These are phyloP conservation scores for Acleris emargana DNA, from an alignment of 2,888 invertebrate genomes.

Conservation along the genomic window DNA sequence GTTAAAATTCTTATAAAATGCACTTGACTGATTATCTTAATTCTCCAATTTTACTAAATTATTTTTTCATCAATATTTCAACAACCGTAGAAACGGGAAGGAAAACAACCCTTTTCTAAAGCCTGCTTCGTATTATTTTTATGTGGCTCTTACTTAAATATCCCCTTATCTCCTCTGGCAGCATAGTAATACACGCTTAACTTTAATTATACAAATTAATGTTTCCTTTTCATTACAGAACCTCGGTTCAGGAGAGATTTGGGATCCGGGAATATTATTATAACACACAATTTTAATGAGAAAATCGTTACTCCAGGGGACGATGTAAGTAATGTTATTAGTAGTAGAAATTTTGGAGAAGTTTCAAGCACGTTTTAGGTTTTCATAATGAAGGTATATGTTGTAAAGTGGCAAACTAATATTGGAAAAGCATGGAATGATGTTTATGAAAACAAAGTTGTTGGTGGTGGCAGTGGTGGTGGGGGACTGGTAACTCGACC, in stretches of 20 bases:
- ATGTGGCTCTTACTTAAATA: background rate
- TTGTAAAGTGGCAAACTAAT: too few relatives aligned
- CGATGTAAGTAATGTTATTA: conserved; percentile 63
- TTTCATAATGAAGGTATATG: background rate
- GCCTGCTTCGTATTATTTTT: too few relatives aligned
- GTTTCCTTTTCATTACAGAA: conserved; percentile 42
- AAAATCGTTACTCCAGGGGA: conserved; percentile 82
- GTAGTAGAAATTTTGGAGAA: background rate
- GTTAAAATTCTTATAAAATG: too few relatives aligned
- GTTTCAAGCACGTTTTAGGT: background rate
- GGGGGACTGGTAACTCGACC: too few relatives aligned
- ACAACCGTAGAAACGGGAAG: too few relatives aligned
- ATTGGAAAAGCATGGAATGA: too few relatives aligned
- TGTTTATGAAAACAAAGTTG: too few relatives aligned
- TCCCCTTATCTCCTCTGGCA: background rate
- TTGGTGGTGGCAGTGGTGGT: too few relatives aligned
- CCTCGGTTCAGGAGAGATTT: conserved; percentile 59
- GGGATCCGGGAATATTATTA: conserved; percentile 59
- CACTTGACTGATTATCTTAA: too few relatives aligned
- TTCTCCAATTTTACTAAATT: too few relatives aligned
- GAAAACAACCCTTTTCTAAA: too few relatives aligned
- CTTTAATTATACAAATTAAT: background rate
- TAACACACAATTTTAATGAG: conserved; percentile 72
- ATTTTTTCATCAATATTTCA: too few relatives aligned
- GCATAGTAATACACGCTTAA: background rate